Percentiles rank a stretch among this genome's conserved stretches.
Conservation (phyloP, 2,113 vertebrate species). For the Apus apus region DNA sequence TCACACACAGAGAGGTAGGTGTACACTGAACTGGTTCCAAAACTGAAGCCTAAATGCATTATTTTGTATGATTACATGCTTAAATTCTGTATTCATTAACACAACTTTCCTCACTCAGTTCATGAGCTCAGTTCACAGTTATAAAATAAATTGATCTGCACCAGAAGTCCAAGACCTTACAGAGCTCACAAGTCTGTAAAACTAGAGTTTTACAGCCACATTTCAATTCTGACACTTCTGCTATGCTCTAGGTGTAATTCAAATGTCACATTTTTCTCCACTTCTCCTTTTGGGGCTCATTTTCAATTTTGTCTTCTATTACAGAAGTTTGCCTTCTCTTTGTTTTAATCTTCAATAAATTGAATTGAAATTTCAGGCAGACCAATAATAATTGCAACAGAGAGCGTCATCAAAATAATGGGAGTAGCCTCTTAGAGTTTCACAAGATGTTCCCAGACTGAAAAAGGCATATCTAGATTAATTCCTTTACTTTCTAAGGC, state of each 20-base stretch:
- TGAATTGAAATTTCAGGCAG: neutral
- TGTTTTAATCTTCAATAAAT: neutral
- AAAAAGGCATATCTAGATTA: neutral
- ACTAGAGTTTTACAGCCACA: neutral
- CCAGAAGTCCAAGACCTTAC: neutral
- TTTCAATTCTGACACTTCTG: neutral
- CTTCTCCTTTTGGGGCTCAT: conserved; percentile 2
- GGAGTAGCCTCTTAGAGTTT: neutral
- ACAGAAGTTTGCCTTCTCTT: neutral
- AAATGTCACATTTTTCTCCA: conserved; percentile 1
- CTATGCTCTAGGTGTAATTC: neutral
- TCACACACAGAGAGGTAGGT: neutral
- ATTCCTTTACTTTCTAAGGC: neutral
- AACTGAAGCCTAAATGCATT: neutral
- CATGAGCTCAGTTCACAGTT: neutral
- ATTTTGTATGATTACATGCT: neutral
- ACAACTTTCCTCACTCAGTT: neutral
- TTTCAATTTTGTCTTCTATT: neutral
- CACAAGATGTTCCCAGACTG: neutral
- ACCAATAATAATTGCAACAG: neutral
- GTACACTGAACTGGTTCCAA: neutral
- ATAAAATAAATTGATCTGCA: neutral
- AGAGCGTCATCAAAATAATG: neutral
- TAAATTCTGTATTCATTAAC: neutral
- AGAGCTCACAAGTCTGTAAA: neutral